These are phyloP conservation scores for Liparis tanakae DNA, from an alignment of 2,797 vertebrate genomes.

Conservation along the genomic window DNA sequence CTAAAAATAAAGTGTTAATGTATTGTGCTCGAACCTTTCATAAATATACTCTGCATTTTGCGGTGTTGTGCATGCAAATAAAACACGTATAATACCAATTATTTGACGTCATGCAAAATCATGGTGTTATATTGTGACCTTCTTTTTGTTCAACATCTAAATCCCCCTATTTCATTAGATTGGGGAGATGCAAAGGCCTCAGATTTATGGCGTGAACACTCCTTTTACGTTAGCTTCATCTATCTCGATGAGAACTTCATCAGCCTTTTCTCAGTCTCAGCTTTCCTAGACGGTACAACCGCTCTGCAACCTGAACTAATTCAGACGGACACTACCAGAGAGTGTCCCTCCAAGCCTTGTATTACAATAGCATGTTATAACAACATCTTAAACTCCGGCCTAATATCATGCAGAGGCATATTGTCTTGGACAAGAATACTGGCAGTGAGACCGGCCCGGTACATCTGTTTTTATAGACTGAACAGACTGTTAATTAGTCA, in stretches of 20 bases:
- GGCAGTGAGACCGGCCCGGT: constrained; percentile 20
- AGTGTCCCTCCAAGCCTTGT: constrained; percentile 23
- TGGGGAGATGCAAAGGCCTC: neutral
- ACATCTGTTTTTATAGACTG: constrained; percentile 44
- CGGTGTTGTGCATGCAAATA: neutral
- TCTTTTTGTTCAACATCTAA: neutral
- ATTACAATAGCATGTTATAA: constrained; percentile 25
- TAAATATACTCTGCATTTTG: neutral
- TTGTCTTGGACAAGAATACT: constrained; percentile 23
- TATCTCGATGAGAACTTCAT: neutral
- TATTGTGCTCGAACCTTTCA: neutral
- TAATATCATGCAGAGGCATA: constrained; percentile 12
- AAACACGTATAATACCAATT: neutral
- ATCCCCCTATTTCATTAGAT: neutral
- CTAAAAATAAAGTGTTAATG: neutral
- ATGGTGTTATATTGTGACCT: neutral
- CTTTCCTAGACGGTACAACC: neutral
- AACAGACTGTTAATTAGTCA: constrained; percentile 55
- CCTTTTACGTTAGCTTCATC: constrained; percentile 1
- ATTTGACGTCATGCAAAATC: neutral
- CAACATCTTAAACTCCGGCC: constrained; percentile 26
- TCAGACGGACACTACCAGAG: constrained; percentile 16
- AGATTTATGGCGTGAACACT: neutral
- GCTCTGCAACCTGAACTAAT: constrained; percentile 24
- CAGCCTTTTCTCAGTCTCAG: neutral